These are phyloP conservation scores for Volucella bombylans DNA, from an alignment of 2,888 invertebrate genomes.

Conservation along the genomic window DNA sequence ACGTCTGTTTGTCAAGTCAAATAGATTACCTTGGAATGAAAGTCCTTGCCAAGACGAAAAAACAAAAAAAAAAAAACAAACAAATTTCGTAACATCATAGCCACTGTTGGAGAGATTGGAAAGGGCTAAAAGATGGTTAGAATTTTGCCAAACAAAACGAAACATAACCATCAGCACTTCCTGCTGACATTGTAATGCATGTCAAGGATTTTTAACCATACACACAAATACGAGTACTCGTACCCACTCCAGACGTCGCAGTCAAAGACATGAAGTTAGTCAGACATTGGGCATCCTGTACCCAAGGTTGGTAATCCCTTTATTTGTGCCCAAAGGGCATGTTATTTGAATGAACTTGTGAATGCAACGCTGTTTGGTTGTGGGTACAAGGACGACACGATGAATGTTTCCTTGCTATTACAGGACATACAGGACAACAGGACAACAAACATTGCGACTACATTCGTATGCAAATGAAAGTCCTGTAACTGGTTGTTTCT, in stretches of 20 bases:
- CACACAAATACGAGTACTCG: conserved; percentile 2
- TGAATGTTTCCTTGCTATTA: conserved; percentile 28
- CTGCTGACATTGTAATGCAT: conserved; percentile 76
- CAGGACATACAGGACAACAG: conserved; percentile 53
- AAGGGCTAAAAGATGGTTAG: not conserved
- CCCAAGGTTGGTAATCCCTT: conserved; percentile 12
- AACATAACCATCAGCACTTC: conserved; percentile 76
- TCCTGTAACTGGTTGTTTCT: conserved; percentile 69
- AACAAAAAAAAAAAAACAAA: conserved; percentile 1
- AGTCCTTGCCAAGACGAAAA: conserved; percentile 31
- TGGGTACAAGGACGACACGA: conserved; percentile 38
- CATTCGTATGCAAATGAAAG: conserved; percentile 72
- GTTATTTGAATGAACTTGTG: conserved; percentile 70
- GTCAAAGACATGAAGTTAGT: conserved; percentile 20
- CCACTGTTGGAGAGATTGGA: too few relatives aligned
- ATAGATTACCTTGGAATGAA: conserved; percentile 65
- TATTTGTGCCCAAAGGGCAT: conserved; percentile 61
- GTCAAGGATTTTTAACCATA: conserved; percentile 75
- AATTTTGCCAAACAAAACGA: conserved; percentile 66
- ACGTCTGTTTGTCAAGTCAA: conserved; percentile 70
- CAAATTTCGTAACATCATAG: not conserved
- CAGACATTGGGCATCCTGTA: conserved; percentile 59
- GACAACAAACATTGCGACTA: not conserved
- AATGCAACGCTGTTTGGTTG: conserved; percentile 53
- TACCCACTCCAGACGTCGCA: not conserved